phyloP scores from a whole-genome alignment of 2,113 vertebrate species.

The Epinephelus moara region DNA sequence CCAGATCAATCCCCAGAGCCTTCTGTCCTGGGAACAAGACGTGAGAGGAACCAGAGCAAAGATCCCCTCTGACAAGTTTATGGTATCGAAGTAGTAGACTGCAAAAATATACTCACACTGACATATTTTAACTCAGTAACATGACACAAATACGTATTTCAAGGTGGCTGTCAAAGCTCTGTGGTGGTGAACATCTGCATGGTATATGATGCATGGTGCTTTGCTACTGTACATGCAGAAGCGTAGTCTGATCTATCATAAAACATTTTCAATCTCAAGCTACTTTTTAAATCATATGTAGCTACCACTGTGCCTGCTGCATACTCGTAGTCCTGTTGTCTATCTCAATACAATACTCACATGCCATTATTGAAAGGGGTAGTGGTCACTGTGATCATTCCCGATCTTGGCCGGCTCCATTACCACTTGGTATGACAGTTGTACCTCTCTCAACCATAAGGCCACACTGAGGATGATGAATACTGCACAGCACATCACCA shows the following conservation, averaged over 20 bases:
- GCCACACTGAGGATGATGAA: too few species aligned
- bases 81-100: constrained; percentile 12
- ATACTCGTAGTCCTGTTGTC: neutral
- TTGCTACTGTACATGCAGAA: neutral
- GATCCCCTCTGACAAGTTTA: constrained; percentile 29
- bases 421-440: too few species aligned
- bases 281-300: neutral
- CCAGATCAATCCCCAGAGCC: constrained; percentile 28
- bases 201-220: too few species aligned
- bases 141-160: neutral
- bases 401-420: too few species aligned
- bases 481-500: too few species aligned
- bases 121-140: constrained; percentile 8
- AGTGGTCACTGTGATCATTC: too few species aligned
- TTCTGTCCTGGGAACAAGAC: constrained; percentile 40
- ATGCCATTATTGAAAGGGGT: too few species aligned
- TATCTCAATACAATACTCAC: too few species aligned
- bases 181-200: neutral
- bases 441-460: too few species aligned
- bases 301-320: neutral
- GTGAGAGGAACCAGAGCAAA: constrained; percentile 33
- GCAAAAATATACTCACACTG: neutral
- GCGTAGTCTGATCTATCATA: neutral
- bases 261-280: neutral
- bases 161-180: constrained; percentile 5